Base-by-base conservation (phyloP, 2,113 vertebrate species). In the Ailuropoda melanoleuca region DNA sequence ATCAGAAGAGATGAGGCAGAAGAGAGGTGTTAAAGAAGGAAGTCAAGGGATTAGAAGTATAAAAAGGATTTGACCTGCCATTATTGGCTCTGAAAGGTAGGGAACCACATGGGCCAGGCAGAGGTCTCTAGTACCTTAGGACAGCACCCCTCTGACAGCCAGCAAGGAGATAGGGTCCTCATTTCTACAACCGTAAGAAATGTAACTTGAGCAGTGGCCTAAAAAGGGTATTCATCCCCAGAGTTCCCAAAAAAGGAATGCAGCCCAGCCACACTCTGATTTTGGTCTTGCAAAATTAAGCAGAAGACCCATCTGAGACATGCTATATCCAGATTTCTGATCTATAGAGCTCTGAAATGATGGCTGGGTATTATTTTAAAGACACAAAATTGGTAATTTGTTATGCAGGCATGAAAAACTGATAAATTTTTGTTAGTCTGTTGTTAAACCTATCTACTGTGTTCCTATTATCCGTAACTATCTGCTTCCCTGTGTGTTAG, bases 141-240 rank as follows among this genome's bases (percentile, higher is more conserved):
- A 0, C 6, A 70, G 12, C 11, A 56, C 2, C 12, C 10, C 26
- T 77, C 19, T n/a, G 14, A 78, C 0, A 56, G 11, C 8, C 43
- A 46, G 10, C 23, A 58, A 37, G 26, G 15, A 82, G 75, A 48
- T 2, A 29, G 24, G 18, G 4, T 74, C 11, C 2, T 37, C 21
- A 60, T 26, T 80, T 46, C 6, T 60, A 4, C 24, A 55, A 9
- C 23, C 21, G 1, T 37, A 24, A 74, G 10, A 8, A 83, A 34
- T 90, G 19, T 43, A 89, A 75, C 56, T 55, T 53, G 56, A 39
- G 18, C 37, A 75, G 3, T 9, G 23, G 29, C 39, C 43, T 56
- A 66, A 88, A 75, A 34, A 34, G 24, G 64, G 6, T 31, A 10
- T 46, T 83, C 24, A 58, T 31, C 14, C 13, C 13, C 19, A 66